These are phyloP conservation scores for Ischnus inquisitorius DNA, from an alignment of 2,888 invertebrate species.

Conservation along the genomic window DNA sequence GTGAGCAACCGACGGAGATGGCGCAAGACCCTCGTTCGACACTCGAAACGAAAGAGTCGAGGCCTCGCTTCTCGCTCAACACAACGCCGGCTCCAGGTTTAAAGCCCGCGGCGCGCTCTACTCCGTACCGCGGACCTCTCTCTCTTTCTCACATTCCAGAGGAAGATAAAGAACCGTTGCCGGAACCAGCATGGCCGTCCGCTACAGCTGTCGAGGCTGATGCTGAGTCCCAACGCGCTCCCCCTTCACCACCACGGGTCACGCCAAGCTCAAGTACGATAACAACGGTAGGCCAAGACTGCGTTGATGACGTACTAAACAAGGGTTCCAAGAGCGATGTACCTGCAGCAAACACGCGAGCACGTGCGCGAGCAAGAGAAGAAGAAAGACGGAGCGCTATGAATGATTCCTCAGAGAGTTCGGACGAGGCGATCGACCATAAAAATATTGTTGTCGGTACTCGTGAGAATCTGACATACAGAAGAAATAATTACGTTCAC, in stretches of 20 bases:
- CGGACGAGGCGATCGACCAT: background rate
- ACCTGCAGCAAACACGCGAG: background rate
- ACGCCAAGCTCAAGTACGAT: too few relatives aligned
- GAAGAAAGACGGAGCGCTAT: background rate
- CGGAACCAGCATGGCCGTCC: background rate
- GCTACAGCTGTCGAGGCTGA: background rate
- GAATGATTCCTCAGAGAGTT: background rate
- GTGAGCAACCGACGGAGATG: background rate
- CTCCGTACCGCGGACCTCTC: background rate
- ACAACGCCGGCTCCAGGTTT: background rate
- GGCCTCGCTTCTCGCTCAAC: background rate
- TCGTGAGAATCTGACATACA: constrained; percentile 11
- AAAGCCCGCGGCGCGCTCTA: background rate
- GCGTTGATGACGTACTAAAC: too few relatives aligned
- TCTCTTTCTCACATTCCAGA: background rate
- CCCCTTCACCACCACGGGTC: too few relatives aligned
- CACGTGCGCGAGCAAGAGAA: background rate
- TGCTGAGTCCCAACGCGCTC: background rate
- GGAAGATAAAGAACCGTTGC: background rate
- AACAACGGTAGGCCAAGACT: too few relatives aligned
- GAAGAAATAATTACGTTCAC: background rate
- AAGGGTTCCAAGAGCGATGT: too few relatives aligned
- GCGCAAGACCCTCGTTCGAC: background rate
- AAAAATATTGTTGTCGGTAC: background rate
- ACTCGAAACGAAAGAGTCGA: background rate